These are phyloP conservation scores for Cristatella mucedo DNA, from an alignment of 2,888 invertebrate genomes.

Conservation along the genomic window DNA sequence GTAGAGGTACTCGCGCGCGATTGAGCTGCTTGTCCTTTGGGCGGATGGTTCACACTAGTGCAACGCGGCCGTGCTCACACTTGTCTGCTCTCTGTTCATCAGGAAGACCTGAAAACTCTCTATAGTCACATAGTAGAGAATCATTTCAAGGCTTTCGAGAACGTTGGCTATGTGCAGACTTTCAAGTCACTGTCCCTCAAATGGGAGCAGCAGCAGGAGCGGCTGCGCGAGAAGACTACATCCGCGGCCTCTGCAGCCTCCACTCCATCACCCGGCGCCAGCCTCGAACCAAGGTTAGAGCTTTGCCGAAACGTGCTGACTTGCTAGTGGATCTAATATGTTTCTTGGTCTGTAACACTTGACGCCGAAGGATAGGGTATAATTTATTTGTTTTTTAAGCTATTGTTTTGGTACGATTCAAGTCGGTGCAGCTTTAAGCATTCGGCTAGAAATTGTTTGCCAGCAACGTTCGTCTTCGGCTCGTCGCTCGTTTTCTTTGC, in stretches of 20 bases:
- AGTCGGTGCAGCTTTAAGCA: too few relatives aligned
- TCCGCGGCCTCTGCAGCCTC: neutral
- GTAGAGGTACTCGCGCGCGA: too few relatives aligned
- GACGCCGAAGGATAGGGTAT: conserved; percentile 15
- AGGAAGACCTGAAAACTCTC: conserved; percentile 43
- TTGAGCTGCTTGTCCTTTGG: too few relatives aligned
- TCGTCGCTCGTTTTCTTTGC: too few relatives aligned
- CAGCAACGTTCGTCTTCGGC: too few relatives aligned
- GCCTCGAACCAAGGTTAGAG: neutral
- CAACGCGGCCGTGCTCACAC: too few relatives aligned
- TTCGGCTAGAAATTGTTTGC: too few relatives aligned
- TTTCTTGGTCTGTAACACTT: neutral
- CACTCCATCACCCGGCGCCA: neutral
- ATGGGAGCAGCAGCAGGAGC: conserved; percentile 34
- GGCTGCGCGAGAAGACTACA: conserved; percentile 18
- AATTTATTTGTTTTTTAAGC: conserved; percentile 10
- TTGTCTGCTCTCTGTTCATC: too few relatives aligned
- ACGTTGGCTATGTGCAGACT: conserved; percentile 92
- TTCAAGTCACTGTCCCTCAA: conserved; percentile 68
- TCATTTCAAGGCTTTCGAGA: conserved; percentile 80
- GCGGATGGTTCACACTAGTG: too few relatives aligned
- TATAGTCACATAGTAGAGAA: conserved; percentile 80
- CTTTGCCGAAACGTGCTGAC: neutral
- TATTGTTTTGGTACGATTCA: too few relatives aligned
- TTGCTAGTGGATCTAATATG: neutral